Evolutionary conservation across 2,797 vertebrate genomes (phyloP).

Genomic region (Chaenodraco wilsoni): DNA sequence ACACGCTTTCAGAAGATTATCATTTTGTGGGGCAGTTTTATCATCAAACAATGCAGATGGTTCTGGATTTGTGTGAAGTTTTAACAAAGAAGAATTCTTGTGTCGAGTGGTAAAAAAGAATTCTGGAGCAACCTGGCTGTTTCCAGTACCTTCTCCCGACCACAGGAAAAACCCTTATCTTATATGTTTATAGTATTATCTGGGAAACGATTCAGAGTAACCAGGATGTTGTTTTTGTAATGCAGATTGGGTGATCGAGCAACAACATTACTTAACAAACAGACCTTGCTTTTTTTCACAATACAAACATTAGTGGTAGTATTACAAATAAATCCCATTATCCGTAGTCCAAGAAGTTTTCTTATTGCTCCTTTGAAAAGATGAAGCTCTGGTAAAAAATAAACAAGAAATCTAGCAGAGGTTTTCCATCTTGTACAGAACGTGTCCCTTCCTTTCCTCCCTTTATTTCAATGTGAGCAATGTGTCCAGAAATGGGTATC

Average conservation of each 20-base stretch:
- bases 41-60: neutral
- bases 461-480: slow-evolving; percentile 79
- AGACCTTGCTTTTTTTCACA: neutral
- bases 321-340: neutral
- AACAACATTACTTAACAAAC: neutral
- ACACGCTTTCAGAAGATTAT: too few relatives aligned
- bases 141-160: neutral
- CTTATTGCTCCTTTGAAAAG: slow-evolving; percentile 17
- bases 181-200: neutral
- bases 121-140: neutral
- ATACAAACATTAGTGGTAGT: neutral
- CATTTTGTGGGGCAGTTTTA: too few relatives aligned
- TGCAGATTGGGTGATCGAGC: neutral
- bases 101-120: neutral
- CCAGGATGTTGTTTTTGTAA: too few relatives aligned
- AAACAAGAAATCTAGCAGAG: slow-evolving; percentile 39
- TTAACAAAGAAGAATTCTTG: neutral
- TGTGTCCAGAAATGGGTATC: slow-evolving; percentile 76
- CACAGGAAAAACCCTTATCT: neutral
- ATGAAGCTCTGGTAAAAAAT: slow-evolving; percentile 56
- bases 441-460: slow-evolving; percentile 22
- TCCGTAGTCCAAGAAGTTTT: slow-evolving; percentile 11
- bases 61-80: neutral
- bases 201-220: neutral
- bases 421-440: slow-evolving; percentile 54